phyloP scores from a whole-genome alignment of 2,888 invertebrate species.

The Cephus nigrinus region DNA sequence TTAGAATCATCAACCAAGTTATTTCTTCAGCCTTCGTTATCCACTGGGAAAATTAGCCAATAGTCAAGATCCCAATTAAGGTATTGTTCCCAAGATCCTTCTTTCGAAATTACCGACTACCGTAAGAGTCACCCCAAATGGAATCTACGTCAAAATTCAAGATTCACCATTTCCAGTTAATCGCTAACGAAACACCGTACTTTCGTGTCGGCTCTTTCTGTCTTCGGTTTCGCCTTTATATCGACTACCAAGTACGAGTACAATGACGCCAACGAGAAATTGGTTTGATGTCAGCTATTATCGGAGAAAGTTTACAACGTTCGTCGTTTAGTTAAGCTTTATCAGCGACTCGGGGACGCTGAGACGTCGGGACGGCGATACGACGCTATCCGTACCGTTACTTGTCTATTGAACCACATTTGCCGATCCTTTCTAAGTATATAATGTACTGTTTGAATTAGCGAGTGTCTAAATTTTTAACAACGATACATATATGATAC shows the following conservation, averaged over 20 bases:
- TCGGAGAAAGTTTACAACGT: conserved; percentile 56
- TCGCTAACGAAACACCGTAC: not conserved
- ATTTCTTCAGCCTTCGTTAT: not conserved
- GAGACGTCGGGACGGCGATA: not conserved
- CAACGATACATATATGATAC: no score
- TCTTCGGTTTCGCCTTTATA: not conserved
- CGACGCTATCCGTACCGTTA: not conserved
- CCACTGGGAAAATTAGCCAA: not conserved
- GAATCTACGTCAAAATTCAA: not conserved
- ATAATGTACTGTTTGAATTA: not conserved
- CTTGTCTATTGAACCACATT: not conserved
- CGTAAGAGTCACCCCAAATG: not conserved
- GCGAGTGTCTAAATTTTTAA: not conserved
- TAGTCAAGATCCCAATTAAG: not conserved
- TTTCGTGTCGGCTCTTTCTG: not conserved
- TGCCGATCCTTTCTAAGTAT: not conserved
- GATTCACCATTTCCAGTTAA: not conserved
- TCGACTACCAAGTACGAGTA: not conserved
- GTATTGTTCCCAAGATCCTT: not conserved
- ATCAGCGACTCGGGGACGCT: conserved; percentile 27
- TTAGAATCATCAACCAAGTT: not conserved
- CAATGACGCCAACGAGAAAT: conserved; percentile 29
- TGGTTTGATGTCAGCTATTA: conserved; percentile 56
- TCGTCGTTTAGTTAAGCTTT: conserved; percentile 54
- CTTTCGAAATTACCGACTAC: not conserved